Evolutionary conservation across 2,113 vertebrate species (phyloP), one percentile per base, ranked within the genome.

Genomic region (Callionymus lyra): DNA sequence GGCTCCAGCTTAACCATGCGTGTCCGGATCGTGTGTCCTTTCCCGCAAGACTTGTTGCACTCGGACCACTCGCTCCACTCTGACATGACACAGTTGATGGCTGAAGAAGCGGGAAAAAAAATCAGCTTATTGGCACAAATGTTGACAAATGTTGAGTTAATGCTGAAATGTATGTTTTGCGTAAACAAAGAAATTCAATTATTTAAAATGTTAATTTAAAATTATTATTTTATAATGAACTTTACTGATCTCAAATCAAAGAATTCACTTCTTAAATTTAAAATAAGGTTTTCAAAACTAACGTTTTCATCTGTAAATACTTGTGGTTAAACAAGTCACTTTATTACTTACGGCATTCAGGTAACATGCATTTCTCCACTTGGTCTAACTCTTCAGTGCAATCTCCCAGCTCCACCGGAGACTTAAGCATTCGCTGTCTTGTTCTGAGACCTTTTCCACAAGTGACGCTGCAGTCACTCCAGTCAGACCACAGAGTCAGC

Each of bases 61-160:
- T 98, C 92, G 0, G 93, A 94, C 95, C 95, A 99, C 38, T 94
- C 90, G 0, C 90, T 89, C 95, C 95, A 99, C 51, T 94, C 93
- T 0, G 89, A 88, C 66, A 97, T 82, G 60, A 89, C 66, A 40
- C 95, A 98, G 80, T 94, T 84, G 1, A 88, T 91, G 15, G 95
- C 95, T 99, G 61, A 45, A 16, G 19, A 39, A 2, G 8, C n/a
- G 9, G 19, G 21, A 27, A 27, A 27, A 27, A 27, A 27, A 27
- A 27, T 27, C 21, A 27, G 21, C 21, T 27, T 8, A 27, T 5
- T 4, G 4, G 21, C 21, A 8, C 8, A 27, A 27, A 8, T 27
- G 21, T n/a, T n/a, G n/a, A n/a, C n/a, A n/a, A n/a, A n/a, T n/a
- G 34, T 36, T n/a, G 12, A 36, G n/a, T 36, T 36, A 3, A 36